Evolutionary conservation across 2,888 invertebrate species (phyloP), one percentile per base, ranked within the genome.

Genomic region (Aelia acuminata): DNA sequence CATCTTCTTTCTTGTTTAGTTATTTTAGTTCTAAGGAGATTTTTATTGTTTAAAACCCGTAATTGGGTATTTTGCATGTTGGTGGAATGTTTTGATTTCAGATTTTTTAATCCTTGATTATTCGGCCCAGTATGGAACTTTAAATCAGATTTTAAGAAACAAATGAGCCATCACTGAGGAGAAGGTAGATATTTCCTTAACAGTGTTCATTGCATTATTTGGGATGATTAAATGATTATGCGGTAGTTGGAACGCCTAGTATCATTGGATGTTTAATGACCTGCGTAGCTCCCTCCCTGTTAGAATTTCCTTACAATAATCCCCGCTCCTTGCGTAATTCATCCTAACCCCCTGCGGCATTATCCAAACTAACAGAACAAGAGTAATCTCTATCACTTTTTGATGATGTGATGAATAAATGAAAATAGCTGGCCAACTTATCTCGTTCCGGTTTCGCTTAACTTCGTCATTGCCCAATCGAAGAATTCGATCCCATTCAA

Each of bases 291-390:
- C 3, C 26, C 10, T 26, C 3, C 26, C 11, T 57, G 26, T 57
- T 57, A 26, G 7, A 57, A 26, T 57, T 57, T n/a, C 3, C 57
- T 57, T 57, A n/a, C 57, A 0, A n/a, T 57, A 57, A 57, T 57
- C 57, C 26, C 3, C n/a, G 26, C 57, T 57, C n/a, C 57, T 57
- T 57, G 57, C 57, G 57, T 57, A 57, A 57, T 57, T 57, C 13
- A 57, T 57, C n/a, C 57, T 8, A 1, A 26, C n/a, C 57, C 57
- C 57, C 26, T 57, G 57, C 26, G 57, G 57, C 13, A 57, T 57
- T 57, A 57, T 57, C 57, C 57, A n/a, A 57, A 57, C 57, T 57
- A 57, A 57, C 57, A 57, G 11, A 57, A 57, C 57, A 57, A 57
- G 57, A 57, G 57, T 26, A 57, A 57, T 57, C 26, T 57, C 57